Conservation (phyloP, 2,113 vertebrate genomes). For the Sturnira hondurensis region DNA sequence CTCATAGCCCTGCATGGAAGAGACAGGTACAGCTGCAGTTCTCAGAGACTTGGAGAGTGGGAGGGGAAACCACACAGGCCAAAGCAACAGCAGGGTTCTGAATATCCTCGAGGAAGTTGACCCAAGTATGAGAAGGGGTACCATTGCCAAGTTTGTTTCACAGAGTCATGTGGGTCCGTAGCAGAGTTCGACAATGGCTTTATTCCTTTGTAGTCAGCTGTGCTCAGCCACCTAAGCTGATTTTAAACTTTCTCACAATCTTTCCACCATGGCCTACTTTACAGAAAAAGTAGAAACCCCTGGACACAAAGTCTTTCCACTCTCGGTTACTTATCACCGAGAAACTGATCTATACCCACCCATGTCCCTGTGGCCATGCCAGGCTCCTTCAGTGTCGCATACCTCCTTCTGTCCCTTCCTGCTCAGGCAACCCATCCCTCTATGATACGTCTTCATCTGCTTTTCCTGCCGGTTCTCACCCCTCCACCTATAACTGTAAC, state of each 20-base stretch:
- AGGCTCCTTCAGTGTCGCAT: neutral
- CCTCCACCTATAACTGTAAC: neutral
- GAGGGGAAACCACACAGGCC: neutral
- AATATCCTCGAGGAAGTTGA: neutral
- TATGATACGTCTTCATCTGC: accelerated
- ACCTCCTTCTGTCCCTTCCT: neutral
- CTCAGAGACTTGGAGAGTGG: neutral
- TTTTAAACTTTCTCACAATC: neutral
- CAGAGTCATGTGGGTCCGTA: neutral
- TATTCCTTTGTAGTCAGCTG: neutral
- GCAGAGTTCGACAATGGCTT: neutral
- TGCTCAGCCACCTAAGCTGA: neutral
- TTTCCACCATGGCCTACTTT: neutral
- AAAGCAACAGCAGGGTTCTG: neutral
- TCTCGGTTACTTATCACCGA: neutral
- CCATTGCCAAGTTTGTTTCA: neutral
- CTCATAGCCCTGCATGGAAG: neutral
- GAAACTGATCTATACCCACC: accelerated
- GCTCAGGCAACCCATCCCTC: neutral
- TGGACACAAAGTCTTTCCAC: neutral
- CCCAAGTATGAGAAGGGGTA: neutral
- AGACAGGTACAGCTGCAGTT: neutral
- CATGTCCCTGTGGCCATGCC: no score
- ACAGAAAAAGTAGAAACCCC: neutral
- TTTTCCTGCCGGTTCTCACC: neutral